A percentile compares a stretch with the other conserved stretches of the same genome.
These are phyloP conservation scores for Sardina pilchardus DNA, from an alignment of 2,113 vertebrate genomes.

Conservation along the genomic window DNA sequence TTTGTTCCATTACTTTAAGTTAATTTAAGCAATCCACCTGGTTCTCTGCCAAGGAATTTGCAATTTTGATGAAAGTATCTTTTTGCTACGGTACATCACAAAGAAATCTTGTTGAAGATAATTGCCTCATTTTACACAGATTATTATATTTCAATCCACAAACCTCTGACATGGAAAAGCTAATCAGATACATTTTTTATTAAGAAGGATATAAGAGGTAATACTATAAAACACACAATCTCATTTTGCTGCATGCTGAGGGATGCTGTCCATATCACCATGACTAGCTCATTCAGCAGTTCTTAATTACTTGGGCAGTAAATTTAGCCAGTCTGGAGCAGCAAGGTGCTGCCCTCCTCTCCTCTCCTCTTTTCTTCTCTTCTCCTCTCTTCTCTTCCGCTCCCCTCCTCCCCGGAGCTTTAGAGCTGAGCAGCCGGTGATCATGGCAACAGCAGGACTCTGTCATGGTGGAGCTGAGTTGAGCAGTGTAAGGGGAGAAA, in stretches of 20 bases:
- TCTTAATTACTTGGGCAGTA: background rate
- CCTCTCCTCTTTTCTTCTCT: background rate
- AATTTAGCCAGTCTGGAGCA: conserved; percentile 29
- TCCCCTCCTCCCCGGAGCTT: conserved; percentile 52
- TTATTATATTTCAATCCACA: background rate
- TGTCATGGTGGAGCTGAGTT: conserved; percentile 49
- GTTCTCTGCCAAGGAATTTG: background rate
- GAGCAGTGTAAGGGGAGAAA: conserved; percentile 40
- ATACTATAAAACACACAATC: background rate
- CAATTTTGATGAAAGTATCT: background rate
- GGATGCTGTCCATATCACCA: background rate
- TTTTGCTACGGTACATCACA: background rate
- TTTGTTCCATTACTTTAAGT: background rate
- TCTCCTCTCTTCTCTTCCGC: conserved; percentile 28
- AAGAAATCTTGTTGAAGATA: background rate
- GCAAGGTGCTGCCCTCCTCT: conserved; percentile 28
- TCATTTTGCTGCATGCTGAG: background rate
- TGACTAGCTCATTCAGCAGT: conserved; percentile 5
- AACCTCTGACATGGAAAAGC: background rate
- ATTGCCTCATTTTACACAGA: background rate
- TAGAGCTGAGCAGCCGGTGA: conserved; percentile 50
- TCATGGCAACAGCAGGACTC: conserved; percentile 61
- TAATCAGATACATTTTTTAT: background rate
- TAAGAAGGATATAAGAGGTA: background rate
- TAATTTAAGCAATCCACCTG: background rate